Base-by-base conservation (phyloP, 2,113 vertebrate genomes). In the Aspiorhynchus laticeps region DNA sequence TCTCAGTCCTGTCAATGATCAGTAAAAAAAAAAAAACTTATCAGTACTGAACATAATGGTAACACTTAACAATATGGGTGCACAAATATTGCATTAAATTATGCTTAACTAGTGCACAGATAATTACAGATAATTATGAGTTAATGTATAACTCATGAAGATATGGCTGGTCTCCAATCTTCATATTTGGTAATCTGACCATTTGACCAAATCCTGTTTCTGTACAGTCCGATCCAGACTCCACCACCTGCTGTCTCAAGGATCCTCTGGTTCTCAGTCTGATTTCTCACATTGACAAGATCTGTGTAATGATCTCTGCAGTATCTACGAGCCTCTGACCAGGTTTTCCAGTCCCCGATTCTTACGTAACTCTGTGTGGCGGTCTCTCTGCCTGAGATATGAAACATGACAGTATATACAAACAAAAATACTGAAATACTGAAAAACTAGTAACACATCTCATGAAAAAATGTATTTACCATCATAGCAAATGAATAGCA, bases 171-270 rank as follows among this genome's bases (percentile, higher is more conserved):
- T 75, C 28, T 88, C 87, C 87, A 88, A 53, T 88, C 51, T 53
- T 53, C 65, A 80, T 80, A 88, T 1, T 5, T 63, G 17, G 65
- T 38, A 12, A 0, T 59, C 12, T 75, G 76, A 51, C 24, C 2
- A 4, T 75, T 21, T 5, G 87, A 88, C 87, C 87, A 88, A 46
- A 74, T 14, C 21, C 82, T 84, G 65, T 77, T 84, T 76, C 82
- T 84, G 87, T 85, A 85, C 65, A 88, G 79, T 1, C 87, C 87
- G 2, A 88, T 88, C 87, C 87, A 88, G 46, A 6, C 76, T 46
- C 9, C 14, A 6, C 63, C 33, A 33, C 36, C 21, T 63, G 38
- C 17, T 1, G 5, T 59, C 26, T 73, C 33, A n/a, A 19, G 33
- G 51, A 88, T 85, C 56, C 11, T 24, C 15, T 80, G 63, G 48